phyloP scores from a whole-genome alignment of 2,888 invertebrate genomes.

The Balanococcus diminutus region DNA sequence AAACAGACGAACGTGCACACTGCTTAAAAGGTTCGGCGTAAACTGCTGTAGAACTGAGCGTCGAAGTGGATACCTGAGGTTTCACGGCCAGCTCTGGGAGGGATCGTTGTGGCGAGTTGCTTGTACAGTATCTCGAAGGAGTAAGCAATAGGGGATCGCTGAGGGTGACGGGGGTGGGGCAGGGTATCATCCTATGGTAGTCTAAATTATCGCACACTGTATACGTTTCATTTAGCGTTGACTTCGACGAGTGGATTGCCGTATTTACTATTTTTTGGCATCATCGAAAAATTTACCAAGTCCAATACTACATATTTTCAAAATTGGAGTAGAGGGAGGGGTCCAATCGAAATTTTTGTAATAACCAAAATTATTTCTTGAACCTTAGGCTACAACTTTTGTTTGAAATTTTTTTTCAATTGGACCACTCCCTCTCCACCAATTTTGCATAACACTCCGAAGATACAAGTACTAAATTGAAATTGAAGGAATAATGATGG shows the following conservation, averaged over 20 bases:
- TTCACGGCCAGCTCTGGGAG: not conserved
- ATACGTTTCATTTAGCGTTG: not conserved
- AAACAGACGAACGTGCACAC: not conserved
- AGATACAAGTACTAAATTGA: no score
- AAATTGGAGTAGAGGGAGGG: no score
- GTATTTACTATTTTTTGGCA: no score
- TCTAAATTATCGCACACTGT: not conserved
- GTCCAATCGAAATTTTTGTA: no score
- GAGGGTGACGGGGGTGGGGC: not conserved
- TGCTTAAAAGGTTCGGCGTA: not conserved
- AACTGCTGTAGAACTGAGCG: not conserved
- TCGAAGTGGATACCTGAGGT: slow-evolving; percentile 4
- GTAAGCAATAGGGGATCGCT: not conserved
- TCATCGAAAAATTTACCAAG: not conserved
- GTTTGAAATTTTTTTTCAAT: no score
- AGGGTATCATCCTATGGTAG: not conserved
- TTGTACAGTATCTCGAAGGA: not conserved
- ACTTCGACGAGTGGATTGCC: no score
- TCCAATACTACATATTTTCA: no score
- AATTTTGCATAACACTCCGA: no score
- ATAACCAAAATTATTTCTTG: no score
- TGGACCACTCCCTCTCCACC: no score
- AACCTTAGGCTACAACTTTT: no score
- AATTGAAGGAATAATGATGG: no score
- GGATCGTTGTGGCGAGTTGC: not conserved